Evolutionary conservation across 2,888 invertebrate genomes (phyloP), one percentile per base, ranked within the genome.

Genomic region (Metellina segmentata): DNA sequence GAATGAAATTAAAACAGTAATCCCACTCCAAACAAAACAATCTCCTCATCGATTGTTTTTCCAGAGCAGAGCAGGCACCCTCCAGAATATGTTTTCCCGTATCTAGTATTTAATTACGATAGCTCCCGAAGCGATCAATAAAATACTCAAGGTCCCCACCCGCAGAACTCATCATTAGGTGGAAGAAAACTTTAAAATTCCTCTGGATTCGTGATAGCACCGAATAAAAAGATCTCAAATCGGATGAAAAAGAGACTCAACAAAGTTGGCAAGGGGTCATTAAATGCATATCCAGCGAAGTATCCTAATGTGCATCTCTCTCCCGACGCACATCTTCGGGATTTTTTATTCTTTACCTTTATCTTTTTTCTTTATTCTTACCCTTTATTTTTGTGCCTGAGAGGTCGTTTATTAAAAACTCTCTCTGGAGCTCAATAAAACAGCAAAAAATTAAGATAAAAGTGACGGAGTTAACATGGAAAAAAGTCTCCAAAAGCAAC

Each of bases 291-390:
- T 89, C 89, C 89, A 70, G 34, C 53, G n/a, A 61, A 52, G 49
- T 83, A 89, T 89, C 89, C 83, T 89, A 89, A 89, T 89, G 83
- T 83, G 83, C 83, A 89, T 83, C 89, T 78, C 51, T 19, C 13
- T 61, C 71, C 20, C 69, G 72, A 82, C n/a, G n/a, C n/a, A n/a
- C 82, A 19, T 71, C 82, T 48, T 48, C 13, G 16, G 61, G 61
- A 61, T 61, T 8, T 6, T 4, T 48, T 48, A 11, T 20, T 71
- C n/a, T n/a, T n/a, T 71, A 19, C n/a, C n/a, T 48, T 81, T n/a
- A n/a, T n/a, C n/a, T n/a, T n/a, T n/a, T n/a, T n/a, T n/a, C n/a
- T n/a, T n/a, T n/a, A 13, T 72, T 71, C 16, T 51, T 52, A n/a
- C 16, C 53, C 16, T 75, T 85, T 81, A 79, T 79, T 87, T 89